Evolutionary conservation across 2,113 vertebrate species (phyloP).

Genomic region (Hypanus sabinus): DNA sequence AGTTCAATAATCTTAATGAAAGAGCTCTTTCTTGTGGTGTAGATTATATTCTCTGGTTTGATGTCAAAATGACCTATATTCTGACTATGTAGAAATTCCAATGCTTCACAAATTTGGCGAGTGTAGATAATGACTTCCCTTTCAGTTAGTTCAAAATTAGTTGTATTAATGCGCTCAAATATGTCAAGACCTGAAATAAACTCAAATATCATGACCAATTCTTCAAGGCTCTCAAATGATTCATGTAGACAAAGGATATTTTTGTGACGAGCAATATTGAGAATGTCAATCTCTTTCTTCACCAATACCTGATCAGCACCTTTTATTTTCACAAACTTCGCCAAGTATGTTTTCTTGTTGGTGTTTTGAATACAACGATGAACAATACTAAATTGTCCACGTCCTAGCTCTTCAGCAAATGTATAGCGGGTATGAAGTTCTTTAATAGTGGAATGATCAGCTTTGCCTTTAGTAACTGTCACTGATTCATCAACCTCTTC

Average conservation of each 20-base stretch:
- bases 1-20: constrained; percentile 89
- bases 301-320: constrained; percentile 86
- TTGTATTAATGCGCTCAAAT: constrained; percentile 78
- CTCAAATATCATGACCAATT: constrained; percentile 92
- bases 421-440: constrained; percentile 84
- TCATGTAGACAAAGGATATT: constrained; percentile 84
- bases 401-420: constrained; percentile 92
- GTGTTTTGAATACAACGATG: constrained; percentile 81
- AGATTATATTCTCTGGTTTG: constrained; percentile 90
- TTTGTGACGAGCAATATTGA: constrained; percentile 76
- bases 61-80: constrained; percentile 92
- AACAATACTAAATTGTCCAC: constrained; percentile 87
- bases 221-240: constrained; percentile 91
- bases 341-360: constrained; percentile 91
- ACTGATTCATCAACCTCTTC: constrained; percentile 83
- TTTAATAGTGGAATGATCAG: constrained; percentile 74
- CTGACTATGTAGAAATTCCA: constrained; percentile 78
- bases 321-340: constrained; percentile 95
- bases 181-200: constrained; percentile 92
- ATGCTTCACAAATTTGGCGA: constrained; percentile 80
- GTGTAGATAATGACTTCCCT: constrained; percentile 79
- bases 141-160: constrained; percentile 86
- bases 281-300: constrained; percentile 92
- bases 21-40: constrained; percentile 78
- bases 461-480: constrained; percentile 67